Conservation (phyloP, 2,797 vertebrate genomes). For the Chaunax sp. region DNA sequence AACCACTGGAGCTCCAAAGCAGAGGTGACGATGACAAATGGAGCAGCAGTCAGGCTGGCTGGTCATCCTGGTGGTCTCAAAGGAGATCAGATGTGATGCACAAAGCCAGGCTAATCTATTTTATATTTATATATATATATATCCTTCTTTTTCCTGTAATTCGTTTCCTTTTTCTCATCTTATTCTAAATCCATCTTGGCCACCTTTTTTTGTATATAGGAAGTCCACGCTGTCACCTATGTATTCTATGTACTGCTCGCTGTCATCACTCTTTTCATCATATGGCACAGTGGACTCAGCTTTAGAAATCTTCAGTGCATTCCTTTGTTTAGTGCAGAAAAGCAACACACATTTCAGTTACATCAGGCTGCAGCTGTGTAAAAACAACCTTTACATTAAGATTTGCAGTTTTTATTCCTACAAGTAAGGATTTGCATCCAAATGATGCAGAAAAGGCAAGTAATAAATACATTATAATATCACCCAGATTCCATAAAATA, state of each 20-base stretch:
- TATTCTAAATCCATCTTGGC: constrained; percentile 9
- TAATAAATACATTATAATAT: no score
- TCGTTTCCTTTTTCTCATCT: constrained; percentile 8
- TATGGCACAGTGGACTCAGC: no score
- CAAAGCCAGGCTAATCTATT: constrained; percentile 40
- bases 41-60: constrained; percentile 26
- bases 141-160: constrained; percentile 13
- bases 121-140: no score
- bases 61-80: constrained; percentile 43
- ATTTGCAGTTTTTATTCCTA: no score
- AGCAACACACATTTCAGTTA: not conserved
- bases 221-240: no score
- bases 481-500: no score
- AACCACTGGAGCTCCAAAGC: constrained; percentile 43
- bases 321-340: not conserved
- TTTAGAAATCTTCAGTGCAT: no score
- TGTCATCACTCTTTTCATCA: no score
- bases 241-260: not conserved
- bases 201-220: not conserved
- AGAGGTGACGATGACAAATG: constrained; percentile 60
- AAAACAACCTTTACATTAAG: no score
- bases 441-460: no score
- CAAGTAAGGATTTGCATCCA: no score
- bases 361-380: no score
- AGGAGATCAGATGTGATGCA: constrained; percentile 45